phyloP scores from a whole-genome alignment of 2,888 invertebrate species.

The Eupithecia pulchellata region DNA sequence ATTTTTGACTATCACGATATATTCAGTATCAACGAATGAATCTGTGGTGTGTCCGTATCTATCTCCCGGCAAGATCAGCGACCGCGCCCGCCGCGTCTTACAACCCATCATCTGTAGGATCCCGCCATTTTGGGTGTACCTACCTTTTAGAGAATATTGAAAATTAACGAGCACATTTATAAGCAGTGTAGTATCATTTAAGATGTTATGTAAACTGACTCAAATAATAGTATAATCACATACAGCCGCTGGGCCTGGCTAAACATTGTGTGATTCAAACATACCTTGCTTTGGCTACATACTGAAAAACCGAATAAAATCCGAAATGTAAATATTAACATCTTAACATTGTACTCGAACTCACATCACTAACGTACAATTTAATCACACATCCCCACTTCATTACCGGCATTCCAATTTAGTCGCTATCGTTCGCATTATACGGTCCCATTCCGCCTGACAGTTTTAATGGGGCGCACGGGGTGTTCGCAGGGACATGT shows the following conservation, averaged over 20 bases:
- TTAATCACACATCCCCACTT: conserved; percentile 34
- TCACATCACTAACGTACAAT: conserved; percentile 37
- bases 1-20: too few species aligned
- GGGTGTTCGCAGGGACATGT: conserved; percentile 31
- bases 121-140: neutral
- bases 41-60: too few species aligned
- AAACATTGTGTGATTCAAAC: neutral
- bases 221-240: neutral
- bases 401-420: conserved; percentile 14
- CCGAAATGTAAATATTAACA: neutral
- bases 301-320: neutral
- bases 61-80: neutral
- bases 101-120: neutral
- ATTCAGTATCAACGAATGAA: too few species aligned
- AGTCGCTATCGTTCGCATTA: neutral
- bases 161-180: neutral
- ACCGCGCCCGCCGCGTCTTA: neutral
- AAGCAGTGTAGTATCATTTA: neutral
- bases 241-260: neutral
- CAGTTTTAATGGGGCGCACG: conserved; percentile 15
- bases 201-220: neutral
- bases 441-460: conserved; percentile 16
- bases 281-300: neutral
- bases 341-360: conserved; percentile 15
- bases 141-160: neutral